These are phyloP conservation scores for Paratrypauchen microcephalus DNA, from an alignment of 2,797 vertebrate species.

Conservation along the genomic window DNA sequence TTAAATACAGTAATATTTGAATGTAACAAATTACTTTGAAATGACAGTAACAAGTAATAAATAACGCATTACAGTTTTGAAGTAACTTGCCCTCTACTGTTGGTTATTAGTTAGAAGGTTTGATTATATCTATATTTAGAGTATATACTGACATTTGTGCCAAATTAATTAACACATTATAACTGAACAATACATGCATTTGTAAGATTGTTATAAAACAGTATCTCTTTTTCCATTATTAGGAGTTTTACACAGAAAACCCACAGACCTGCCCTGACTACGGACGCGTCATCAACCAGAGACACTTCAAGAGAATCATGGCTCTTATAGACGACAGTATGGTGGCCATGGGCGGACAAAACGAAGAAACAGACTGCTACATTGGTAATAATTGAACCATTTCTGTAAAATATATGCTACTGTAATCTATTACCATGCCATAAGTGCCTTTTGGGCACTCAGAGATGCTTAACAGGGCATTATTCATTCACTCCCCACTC, in stretches of 20 bases:
- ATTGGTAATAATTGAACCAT: constrained; percentile 76
- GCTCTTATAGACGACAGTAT: constrained; percentile 81
- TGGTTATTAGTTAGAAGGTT: not conserved
- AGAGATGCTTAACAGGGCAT: too few species aligned
- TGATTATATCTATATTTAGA: not conserved
- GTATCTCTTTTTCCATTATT: not conserved
- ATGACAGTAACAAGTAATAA: too few species aligned
- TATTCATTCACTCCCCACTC: too few species aligned
- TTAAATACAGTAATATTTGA: too few species aligned
- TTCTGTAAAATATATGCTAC: too few species aligned
- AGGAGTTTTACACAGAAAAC: constrained; percentile 93
- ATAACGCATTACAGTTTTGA: too few species aligned
- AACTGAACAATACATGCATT: not conserved
- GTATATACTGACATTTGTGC: not conserved
- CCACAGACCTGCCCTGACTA: constrained; percentile 87
- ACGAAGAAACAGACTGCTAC: constrained; percentile 82
- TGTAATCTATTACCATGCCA: too few species aligned
- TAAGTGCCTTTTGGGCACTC: too few species aligned
- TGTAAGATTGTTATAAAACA: not conserved
- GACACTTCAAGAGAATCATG: constrained; percentile 85
- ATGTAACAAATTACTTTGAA: too few species aligned
- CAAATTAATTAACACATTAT: not conserved
- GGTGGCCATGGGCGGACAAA: constrained; percentile 81
- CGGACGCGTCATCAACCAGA: constrained; percentile 86
- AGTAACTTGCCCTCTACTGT: too few species aligned